Conservation (phyloP, 2,888 invertebrate genomes). For the Leptinotarsa juncta region DNA sequence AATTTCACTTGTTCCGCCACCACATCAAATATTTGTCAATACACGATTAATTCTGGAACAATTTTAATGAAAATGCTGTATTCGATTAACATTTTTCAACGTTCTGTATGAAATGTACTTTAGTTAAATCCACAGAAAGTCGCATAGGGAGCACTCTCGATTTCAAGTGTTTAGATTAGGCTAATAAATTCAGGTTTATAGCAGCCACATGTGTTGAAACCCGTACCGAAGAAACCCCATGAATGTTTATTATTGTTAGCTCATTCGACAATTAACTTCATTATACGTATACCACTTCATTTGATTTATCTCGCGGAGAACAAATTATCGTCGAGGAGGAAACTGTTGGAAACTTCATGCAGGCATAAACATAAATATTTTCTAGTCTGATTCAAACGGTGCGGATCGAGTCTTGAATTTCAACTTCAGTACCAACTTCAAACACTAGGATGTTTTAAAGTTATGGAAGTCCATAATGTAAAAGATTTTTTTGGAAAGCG, state of each 20-base stretch:
- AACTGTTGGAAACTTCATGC: not conserved
- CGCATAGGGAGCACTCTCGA: not conserved
- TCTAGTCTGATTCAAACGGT: too few species aligned
- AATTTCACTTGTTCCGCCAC: too few species aligned
- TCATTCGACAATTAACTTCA: not conserved
- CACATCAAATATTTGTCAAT: too few species aligned
- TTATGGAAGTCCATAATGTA: too few species aligned
- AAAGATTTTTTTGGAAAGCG: too few species aligned
- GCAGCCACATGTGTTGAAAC: slow-evolving; percentile 6
- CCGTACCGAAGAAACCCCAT: not conserved
- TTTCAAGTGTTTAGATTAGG: slow-evolving; percentile 6
- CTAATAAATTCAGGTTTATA: slow-evolving; percentile 2
- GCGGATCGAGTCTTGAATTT: too few species aligned
- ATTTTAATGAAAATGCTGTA: too few species aligned
- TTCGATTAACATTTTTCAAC: not conserved
- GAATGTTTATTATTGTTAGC: slow-evolving; percentile 1
- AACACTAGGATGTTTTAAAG: too few species aligned
- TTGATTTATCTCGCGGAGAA: not conserved
- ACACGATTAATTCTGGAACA: too few species aligned
- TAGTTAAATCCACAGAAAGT: not conserved
- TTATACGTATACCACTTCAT: not conserved
- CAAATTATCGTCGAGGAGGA: not conserved
- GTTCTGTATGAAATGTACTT: not conserved
- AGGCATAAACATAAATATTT: too few species aligned
- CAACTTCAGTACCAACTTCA: too few species aligned